Evolutionary conservation across 2,797 vertebrate species (phyloP).

Genomic region (Ptychobarbus kaznakovi): DNA sequence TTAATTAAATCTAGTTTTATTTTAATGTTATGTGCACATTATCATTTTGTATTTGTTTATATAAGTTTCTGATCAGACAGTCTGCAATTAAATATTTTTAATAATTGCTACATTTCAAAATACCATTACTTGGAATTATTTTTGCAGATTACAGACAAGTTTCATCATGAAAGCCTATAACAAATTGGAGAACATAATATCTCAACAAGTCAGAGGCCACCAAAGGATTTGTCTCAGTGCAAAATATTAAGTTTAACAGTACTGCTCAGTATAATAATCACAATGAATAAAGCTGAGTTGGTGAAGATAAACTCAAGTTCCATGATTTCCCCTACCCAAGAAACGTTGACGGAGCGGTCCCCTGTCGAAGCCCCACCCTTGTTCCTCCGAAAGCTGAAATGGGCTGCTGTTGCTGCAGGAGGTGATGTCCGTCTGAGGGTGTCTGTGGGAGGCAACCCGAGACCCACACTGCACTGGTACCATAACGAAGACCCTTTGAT

Average conservation of each 20-base stretch:
- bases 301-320: conserved; percentile 25
- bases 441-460: conserved; percentile 81
- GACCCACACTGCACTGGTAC: conserved; percentile 87
- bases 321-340: conserved; percentile 78
- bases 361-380: conserved; percentile 67
- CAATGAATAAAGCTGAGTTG: conserved; percentile 71
- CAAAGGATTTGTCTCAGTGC: not conserved
- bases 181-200: not conserved
- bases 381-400: conserved; percentile 87
- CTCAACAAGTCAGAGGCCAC: not conserved
- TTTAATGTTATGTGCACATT: not conserved
- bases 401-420: conserved; percentile 84
- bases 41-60: not conserved
- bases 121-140: not conserved
- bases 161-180: not conserved
- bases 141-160: conserved; percentile 11
- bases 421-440: conserved; percentile 89
- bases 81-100: not conserved
- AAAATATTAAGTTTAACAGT: not conserved
- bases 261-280: not conserved
- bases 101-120: not conserved
- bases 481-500: conserved; percentile 79
- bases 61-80: not conserved
- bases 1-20: not conserved
- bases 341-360: conserved; percentile 68